Conservation (phyloP, 2,888 invertebrate genomes). For the Cybosia mesomella region DNA sequence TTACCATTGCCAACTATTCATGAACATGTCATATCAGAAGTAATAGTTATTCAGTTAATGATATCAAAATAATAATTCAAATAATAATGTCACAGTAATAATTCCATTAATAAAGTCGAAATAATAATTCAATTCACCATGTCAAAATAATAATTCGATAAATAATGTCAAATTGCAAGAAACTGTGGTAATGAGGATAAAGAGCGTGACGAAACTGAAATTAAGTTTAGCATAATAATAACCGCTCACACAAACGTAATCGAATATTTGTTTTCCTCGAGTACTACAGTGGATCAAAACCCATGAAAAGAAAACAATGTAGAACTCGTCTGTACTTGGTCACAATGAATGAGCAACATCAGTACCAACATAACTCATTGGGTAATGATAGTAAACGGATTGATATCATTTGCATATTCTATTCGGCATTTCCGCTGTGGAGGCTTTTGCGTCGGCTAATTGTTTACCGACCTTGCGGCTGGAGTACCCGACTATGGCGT, state of each 20-base stretch:
- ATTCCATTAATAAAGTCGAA: no score
- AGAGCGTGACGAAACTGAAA: not conserved
- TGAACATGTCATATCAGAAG: no score
- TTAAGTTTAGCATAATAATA: not conserved
- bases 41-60: no score
- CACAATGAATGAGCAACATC: constrained; percentile 80
- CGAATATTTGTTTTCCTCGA: not conserved
- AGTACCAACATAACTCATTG: constrained; percentile 60
- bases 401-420: constrained; percentile 79
- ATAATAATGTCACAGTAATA: no score
- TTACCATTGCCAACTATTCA: no score
- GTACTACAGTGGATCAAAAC: not conserved
- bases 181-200: no score
- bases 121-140: no score
- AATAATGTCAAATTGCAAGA: no score
- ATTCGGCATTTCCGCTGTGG: constrained; percentile 80
- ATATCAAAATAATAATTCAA: no score
- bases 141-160: no score
- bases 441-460: constrained; percentile 66
- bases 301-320: constrained; percentile 46
- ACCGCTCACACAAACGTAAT: not conserved
- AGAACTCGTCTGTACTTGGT: constrained; percentile 64
- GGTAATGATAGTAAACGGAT: constrained; percentile 66
- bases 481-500: constrained; percentile 60
- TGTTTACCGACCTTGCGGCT: constrained; percentile 77